A percentile compares a stretch with the other conserved stretches of the same genome.
Conservation (phyloP, 2,888 invertebrate species). For the Strigamia maritima region DNA sequence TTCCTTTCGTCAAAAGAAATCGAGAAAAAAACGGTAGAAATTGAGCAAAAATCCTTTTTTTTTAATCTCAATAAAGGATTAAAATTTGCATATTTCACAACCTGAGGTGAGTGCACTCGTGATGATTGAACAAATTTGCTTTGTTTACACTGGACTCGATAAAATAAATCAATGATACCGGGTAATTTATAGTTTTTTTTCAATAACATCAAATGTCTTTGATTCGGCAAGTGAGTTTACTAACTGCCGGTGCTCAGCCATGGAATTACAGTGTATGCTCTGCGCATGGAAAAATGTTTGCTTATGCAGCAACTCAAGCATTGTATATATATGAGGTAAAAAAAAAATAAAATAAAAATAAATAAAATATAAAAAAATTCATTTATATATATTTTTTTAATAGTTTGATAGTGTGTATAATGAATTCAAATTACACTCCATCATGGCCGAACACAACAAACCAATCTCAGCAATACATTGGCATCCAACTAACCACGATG, state of each 20-base stretch:
- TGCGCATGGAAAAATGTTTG: slow-evolving; percentile 51
- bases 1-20: neutral
- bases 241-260: slow-evolving; percentile 55
- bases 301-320: slow-evolving; percentile 55
- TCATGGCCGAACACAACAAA: slow-evolving; percentile 54
- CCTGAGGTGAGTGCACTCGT: no score
- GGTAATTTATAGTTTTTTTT: no score
- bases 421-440: slow-evolving; percentile 52
- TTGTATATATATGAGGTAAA: slow-evolving; percentile 55
- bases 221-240: slow-evolving; percentile 50
- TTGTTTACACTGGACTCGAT: no score
- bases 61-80: neutral
- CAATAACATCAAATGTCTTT: slow-evolving; percentile 44
- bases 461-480: slow-evolving; percentile 53
- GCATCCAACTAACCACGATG: slow-evolving; percentile 50
- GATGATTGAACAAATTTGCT: no score
- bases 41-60: no score
- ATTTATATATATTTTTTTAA: neutral
- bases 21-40: no score
- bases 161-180: no score
- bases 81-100: neutral
- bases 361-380: neutral
- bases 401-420: slow-evolving; percentile 48
- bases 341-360: neutral
- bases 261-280: slow-evolving; percentile 54